Base-by-base conservation (phyloP, 1,140 invertebrate species). In the Tetranychus urticae region DNA sequence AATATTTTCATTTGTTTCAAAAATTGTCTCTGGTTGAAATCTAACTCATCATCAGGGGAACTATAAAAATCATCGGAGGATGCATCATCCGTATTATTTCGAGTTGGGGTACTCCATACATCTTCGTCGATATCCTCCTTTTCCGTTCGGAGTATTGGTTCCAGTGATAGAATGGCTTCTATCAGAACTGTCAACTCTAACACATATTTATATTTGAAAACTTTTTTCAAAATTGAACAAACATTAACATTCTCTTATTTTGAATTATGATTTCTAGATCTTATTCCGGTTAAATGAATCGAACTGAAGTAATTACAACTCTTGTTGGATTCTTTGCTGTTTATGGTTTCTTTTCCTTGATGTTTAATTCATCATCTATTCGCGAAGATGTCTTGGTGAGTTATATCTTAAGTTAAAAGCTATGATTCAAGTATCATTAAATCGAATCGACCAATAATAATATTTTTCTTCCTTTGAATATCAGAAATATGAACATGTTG, bases 1-100 rank as follows among this genome's bases (percentile, higher is more conserved):
- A 6, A 89, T 78, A 68, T 85, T 83, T 68, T 91, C 84, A 70
- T 94, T 94, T 0, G 86, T 84, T 69, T 82, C 84, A n/a, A 83
- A 83, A 94, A 94, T 69, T 94, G 87, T 71, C 88, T 86, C 34
- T 85, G 85, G 14, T 92, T 74, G 70, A 88, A 93, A 67, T 87
- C 83, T 65, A 88, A 84, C 69, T 90, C 86, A 67, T 90, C 86
- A 70, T 89, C 85, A 0, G 86, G 83, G 10, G 86, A 82, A 1
- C 63, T 66, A 46, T 67, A 67, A 56, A 63, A 65, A 13, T 64
- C 66, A 37, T 65, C 66, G 0, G 52, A 56, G 31, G 39, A 47
- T 13, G 23, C 37, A 14, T 46, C 45, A 13, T 47, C 35, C 2
- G 31, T n/a, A 33, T 14, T 14, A 14, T 37, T 14, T 1, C 54